Base-by-base conservation (phyloP, 2,113 vertebrate genomes). In the Myrmecobius fasciatus region DNA sequence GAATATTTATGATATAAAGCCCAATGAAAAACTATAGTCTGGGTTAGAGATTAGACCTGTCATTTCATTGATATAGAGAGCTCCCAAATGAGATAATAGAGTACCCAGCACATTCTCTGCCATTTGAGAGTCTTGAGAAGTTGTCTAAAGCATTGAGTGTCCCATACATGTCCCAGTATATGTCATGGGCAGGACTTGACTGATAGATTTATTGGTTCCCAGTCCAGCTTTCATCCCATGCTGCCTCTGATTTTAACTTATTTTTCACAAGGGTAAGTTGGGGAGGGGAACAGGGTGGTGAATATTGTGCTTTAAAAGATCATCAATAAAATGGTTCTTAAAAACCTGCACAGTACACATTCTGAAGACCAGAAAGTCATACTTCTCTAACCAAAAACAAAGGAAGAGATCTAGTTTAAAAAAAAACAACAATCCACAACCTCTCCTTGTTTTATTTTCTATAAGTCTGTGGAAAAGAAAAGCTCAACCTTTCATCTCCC, bases 391-490 rank as follows among this genome's bases (percentile, higher is more conserved):
- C 5, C 43, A 31, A 91, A 52, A 75, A 17, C 0, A 46, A 53
- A 60, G n/a, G 25, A 22, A 43, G 8, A 92, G 93, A 89, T 24
- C 52, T 47, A 75, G 5, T 89, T 56, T 56, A 5, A 26, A 90
- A 25, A 75, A 75, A 17, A 47, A 14, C 5, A 3, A 28, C 25
- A 46, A 25, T 3, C 56, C 26, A 31, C 12, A 67, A n/a, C 31
- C 31, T 67, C 60, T 28, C 36, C 25, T 14, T 31, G 22, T 48
- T 90, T 90, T 90, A 47, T 90, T 90, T 90, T 90, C 89, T 48
- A 89, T 46, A 93, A 24, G 94, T 54, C 25, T 83, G 43, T 31
- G 52, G 53, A 92, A 25, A 89, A 49, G 89, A 93, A 93, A 92
- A 25, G n/a, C 25, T 54, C 89, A 0, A 2, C 8, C 46, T 90